Evolutionary conservation across 2,888 invertebrate species (phyloP).

Genomic region (Cosmia pyralina): DNA sequence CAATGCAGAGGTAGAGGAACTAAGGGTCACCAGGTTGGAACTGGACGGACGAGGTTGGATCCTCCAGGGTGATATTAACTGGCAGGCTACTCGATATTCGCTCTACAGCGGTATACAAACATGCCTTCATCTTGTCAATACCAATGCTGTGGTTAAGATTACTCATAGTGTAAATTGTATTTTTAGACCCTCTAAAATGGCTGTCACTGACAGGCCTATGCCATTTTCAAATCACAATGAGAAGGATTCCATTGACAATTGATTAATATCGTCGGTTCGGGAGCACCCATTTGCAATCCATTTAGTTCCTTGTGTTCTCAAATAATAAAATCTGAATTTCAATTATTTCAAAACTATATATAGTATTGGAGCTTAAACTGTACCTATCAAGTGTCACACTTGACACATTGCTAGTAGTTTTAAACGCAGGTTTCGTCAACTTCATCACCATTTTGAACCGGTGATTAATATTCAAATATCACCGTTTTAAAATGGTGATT

Average conservation of each 20-base stretch:
- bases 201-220: not conserved
- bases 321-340: not conserved
- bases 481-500: slow-evolving; percentile 8
- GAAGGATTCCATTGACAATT: not conserved
- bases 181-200: not conserved
- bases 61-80: not conserved
- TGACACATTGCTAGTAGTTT: slow-evolving; percentile 23
- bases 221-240: not conserved
- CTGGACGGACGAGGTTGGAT: not conserved
- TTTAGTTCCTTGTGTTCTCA: not conserved
- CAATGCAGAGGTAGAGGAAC: not conserved
- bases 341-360: slow-evolving; percentile 1
- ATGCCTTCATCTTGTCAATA: not conserved
- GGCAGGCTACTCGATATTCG: not conserved
- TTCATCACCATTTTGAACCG: slow-evolving; percentile 1
- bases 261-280: no score
- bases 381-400: slow-evolving; percentile 31
- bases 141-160: not conserved
- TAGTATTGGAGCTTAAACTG: slow-evolving; percentile 26
- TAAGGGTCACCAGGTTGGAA: not conserved
- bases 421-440: slow-evolving; percentile 32
- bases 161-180: not conserved
- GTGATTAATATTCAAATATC: slow-evolving; percentile 6
- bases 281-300: not conserved
- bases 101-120: not conserved